Conservation (phyloP, 2,113 vertebrate species). For the Chloropsis hardwickii region DNA sequence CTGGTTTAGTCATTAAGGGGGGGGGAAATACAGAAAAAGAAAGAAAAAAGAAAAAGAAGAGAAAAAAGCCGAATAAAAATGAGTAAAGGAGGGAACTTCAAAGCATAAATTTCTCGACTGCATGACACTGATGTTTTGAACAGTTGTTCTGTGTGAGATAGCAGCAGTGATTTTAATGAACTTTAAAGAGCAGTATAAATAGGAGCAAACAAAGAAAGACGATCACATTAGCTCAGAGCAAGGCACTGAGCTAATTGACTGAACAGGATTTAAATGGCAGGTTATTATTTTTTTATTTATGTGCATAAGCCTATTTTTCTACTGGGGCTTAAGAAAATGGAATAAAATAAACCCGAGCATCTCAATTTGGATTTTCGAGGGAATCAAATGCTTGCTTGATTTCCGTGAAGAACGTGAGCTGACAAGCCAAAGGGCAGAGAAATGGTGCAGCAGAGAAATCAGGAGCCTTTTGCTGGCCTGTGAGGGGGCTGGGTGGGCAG, state of each 20-base stretch:
- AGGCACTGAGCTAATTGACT: slow-evolving; percentile 56
- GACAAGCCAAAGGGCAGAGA: neutral
- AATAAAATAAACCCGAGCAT: neutral
- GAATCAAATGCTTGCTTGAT: slow-evolving; percentile 9
- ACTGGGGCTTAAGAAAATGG: neutral
- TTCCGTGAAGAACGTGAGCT: slow-evolving; percentile 9
- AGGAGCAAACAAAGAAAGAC: slow-evolving; percentile 52
- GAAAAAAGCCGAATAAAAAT: slow-evolving; percentile 9
- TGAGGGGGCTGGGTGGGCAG: neutral
- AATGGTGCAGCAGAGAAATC: neutral
- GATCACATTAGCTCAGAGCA: slow-evolving; percentile 18
- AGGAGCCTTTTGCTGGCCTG: neutral
- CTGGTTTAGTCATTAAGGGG: slow-evolving; percentile 48
- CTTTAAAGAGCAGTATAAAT: slow-evolving; percentile 60
- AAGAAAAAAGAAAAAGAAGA: neutral
- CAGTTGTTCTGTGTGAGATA: slow-evolving; percentile 62
- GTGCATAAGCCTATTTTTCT: slow-evolving; percentile 8
- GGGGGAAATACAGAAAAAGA: neutral
- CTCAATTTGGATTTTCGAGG: slow-evolving; percentile 11
- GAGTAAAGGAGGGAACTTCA: slow-evolving; percentile 61
- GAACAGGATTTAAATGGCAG: slow-evolving; percentile 43
- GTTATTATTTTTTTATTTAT: slow-evolving; percentile 49
- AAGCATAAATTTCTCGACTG: slow-evolving; percentile 44
- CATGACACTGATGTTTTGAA: slow-evolving; percentile 64
- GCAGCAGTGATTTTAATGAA: slow-evolving; percentile 62